Evolutionary conservation across 1,140 invertebrate genomes (phyloP).

Genomic region (Helicoverpa armigera): DNA sequence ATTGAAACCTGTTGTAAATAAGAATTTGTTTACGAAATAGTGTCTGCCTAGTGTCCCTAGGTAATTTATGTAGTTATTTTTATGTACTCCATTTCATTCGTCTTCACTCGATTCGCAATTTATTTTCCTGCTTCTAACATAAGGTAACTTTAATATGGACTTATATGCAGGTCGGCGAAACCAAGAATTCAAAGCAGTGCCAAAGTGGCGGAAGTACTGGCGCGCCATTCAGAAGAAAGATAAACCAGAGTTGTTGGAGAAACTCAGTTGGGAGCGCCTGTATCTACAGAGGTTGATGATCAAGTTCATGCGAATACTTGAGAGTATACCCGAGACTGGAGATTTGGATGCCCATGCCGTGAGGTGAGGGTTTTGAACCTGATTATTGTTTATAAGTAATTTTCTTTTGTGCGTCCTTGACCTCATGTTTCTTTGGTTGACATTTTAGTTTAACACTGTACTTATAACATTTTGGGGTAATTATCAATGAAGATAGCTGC

Average conservation of each 20-base stretch:
- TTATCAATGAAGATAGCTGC: too few relatives aligned
- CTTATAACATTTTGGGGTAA: too few relatives aligned
- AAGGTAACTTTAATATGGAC: background rate
- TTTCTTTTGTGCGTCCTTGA: too few relatives aligned
- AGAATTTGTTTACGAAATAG: too few relatives aligned
- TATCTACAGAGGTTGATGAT: constrained; percentile 96
- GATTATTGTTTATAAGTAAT: background rate
- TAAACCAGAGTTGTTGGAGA: constrained; percentile 90
- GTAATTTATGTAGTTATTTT: too few relatives aligned
- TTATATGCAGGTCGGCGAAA: constrained; percentile 89
- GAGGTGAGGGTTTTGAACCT: constrained; percentile 68
- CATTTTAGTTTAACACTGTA: too few relatives aligned
- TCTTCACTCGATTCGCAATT: too few relatives aligned
- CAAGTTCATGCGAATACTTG: constrained; percentile 95
- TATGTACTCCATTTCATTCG: too few relatives aligned
- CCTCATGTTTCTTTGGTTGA: too few relatives aligned
- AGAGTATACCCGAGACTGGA: constrained; percentile 90
- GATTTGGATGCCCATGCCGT: constrained; percentile 87
- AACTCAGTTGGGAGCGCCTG: constrained; percentile 94
- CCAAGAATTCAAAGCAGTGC: constrained; percentile 94
- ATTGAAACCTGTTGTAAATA: too few relatives aligned
- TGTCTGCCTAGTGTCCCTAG: too few relatives aligned
- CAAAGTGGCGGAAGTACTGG: constrained; percentile 98
- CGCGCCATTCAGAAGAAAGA: constrained; percentile 95
- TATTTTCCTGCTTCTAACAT: too few relatives aligned